Evolutionary conservation across 1,140 invertebrate species (phyloP), one percentile per base, ranked within the genome.

Genomic region (Drosophila pallidifrons): DNA sequence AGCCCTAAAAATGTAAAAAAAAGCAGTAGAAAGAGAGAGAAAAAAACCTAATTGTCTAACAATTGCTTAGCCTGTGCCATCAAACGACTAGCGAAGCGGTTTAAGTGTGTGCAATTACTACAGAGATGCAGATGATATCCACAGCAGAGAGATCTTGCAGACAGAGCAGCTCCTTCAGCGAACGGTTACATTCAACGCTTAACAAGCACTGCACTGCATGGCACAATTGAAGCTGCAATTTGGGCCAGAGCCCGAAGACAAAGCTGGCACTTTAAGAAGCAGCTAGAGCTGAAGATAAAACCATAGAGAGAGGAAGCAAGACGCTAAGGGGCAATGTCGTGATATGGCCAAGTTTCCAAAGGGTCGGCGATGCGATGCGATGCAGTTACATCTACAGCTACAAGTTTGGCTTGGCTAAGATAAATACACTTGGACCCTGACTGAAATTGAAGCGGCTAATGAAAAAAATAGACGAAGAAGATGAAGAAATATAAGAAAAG

Each of bases 31-130:
- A 70, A 67, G 72, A 47, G 10, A 10, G 25, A 67, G 70, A 67
- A 75, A 47, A 47, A 77, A 68, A 78, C 43, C 86, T 89, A 88
- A 88, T 88, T 89, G 85, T 83, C 63, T 82, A 70, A 89, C 83
- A 88, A 88, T 88, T 82, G 83, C 83, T 67, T 49, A 70, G 68
- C 64, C 73, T 67, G 85, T 7, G 60, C 75, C 65, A 82, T 83
- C 67, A 68, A 78, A 74, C 68, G 77, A 68, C 55, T 79, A 73
- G 80, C 83, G 77, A 81, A 89, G 85, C 83, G 83, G 74, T 75
- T 89, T 83, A 88, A 88, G 83, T 89, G 77, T 83, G 77, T 82
- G 83, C 83, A 89, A 88, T 88, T 88, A 88, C 74, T 75, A 64
- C 59, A 43, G n/a, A 70, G 85, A 88, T 83, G 73, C 80, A 83